phyloP scores from a whole-genome alignment of 2,888 invertebrate species.

The Oscheius sp. region DNA sequence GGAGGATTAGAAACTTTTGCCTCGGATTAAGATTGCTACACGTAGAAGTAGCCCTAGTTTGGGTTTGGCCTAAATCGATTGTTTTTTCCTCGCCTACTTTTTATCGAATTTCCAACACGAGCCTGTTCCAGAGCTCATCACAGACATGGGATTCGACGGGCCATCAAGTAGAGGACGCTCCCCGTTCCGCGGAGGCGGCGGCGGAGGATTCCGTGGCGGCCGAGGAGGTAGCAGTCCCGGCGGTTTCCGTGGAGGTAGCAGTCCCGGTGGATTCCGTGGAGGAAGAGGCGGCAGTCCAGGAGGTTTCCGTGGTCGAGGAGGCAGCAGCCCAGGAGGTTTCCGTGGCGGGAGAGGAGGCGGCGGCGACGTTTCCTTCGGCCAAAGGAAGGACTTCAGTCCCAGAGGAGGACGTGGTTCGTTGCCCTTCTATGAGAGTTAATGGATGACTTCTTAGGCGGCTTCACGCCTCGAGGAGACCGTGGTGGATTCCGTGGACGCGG shows the following conservation, averaged over 20 bases:
- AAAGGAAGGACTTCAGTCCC: conserved; percentile 37
- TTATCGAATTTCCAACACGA: not conserved
- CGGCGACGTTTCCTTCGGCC: conserved; percentile 34
- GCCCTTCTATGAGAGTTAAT: not conserved
- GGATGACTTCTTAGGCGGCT: conserved; percentile 2
- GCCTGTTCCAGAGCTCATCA: not conserved
- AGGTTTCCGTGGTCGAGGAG: conserved; percentile 42
- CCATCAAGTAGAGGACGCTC: conserved; percentile 20
- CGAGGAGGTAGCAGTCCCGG: conserved; percentile 26
- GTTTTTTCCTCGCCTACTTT: not conserved
- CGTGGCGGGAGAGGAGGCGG: conserved; percentile 27
- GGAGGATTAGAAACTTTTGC: not conserved
- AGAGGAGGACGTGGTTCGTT: conserved; percentile 22
- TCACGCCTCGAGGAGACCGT: conserved; percentile 23
- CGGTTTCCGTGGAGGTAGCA: conserved; percentile 14
- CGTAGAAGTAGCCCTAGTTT: too few relatives aligned
- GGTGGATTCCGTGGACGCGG: conserved; percentile 38
- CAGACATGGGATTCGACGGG: conserved; percentile 54
- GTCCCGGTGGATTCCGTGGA: conserved; percentile 23
- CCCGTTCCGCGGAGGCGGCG: conserved; percentile 39
- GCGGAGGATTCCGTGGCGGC: conserved; percentile 39
- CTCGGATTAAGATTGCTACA: too few relatives aligned
- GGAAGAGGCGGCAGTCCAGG: conserved; percentile 31
- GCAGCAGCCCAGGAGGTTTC: conserved; percentile 43
- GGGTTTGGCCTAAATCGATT: too few relatives aligned